Evolutionary conservation across 2,113 vertebrate genomes (phyloP), one percentile per base, ranked within the genome.

Genomic region (Dinomys branickii): DNA sequence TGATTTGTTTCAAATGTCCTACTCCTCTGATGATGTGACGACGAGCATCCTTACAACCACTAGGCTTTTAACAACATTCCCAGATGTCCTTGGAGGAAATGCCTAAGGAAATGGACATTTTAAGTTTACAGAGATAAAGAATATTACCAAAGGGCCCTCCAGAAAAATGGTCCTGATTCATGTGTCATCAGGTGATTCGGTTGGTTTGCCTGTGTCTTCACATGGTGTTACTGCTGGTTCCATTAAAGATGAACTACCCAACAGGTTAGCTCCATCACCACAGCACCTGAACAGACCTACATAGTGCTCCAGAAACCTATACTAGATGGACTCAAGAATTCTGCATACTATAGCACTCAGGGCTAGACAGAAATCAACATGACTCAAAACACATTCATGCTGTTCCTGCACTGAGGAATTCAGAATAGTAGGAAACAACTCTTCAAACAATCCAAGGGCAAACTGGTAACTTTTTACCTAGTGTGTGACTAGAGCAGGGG

Each of bases 111-210:
- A 75, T 7, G 5, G 44, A 90, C 54, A 85, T 50, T 67, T 94
- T 75, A 94, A 85, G 28, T 35, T 71, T 67, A 94, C 26, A 19
- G 33, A 26, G 30, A 90, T 65, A 82, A 92, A 86, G 22, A 63
- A 9, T 50, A 75, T 16, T 93, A 71, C 78, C 77, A 95, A 85
- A 95, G 1, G 12, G 33, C 19, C 75, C 88, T 94, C 50, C 59
- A 58, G 63, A 88, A 95, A 95, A 69, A 75, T 52, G 44, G 56
- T 33, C 33, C 77, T 85, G 54, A 82, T 61, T 93, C 61, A 82
- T 69, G 50, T 77, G n/a, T 22, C 14, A 56, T 54, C 24, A 44
- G 83, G 11, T 83, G 41, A 86, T 50, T 56, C 52, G 19, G 52
- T 41, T 81, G 9, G 56, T 63, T 30, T 47, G 41, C 59, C 77